These are phyloP conservation scores for Patella caerulea DNA, from an alignment of 2,888 invertebrate genomes.

Conservation along the genomic window DNA sequence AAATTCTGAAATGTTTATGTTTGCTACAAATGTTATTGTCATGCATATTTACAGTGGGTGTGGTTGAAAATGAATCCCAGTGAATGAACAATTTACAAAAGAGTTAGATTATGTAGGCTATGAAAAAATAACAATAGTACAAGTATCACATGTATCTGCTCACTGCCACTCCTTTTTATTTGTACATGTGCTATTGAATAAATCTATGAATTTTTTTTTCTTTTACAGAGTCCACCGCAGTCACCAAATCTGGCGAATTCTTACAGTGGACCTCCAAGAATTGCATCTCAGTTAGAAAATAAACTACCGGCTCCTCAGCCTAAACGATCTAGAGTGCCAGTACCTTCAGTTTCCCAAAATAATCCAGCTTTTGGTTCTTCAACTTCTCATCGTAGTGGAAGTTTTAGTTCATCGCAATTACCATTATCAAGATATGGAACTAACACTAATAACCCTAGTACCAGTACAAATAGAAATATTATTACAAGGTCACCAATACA, in stretches of 20 bases:
- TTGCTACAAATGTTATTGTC: too few species aligned
- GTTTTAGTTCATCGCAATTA: neutral
- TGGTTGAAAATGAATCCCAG: too few species aligned
- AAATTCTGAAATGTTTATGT: too few species aligned
- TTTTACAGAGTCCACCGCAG: slow-evolving; percentile 30
- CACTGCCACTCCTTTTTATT: too few species aligned
- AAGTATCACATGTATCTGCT: too few species aligned
- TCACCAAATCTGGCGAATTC: slow-evolving; percentile 23
- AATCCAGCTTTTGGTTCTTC: slow-evolving; percentile 43
- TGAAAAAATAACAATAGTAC: too few species aligned
- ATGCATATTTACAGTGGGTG: too few species aligned
- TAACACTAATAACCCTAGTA: too few species aligned
- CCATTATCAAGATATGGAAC: neutral
- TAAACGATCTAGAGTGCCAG: slow-evolving; percentile 22
- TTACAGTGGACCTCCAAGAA: slow-evolving; percentile 6
- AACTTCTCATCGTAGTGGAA: slow-evolving; percentile 26
- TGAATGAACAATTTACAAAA: too few species aligned
- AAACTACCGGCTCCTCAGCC: slow-evolving; percentile 21
- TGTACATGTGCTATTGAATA: neutral
- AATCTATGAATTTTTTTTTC: neutral
- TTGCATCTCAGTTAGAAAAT: slow-evolving; percentile 6
- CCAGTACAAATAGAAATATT: too few species aligned
- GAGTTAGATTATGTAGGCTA: too few species aligned
- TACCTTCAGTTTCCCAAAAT: neutral
- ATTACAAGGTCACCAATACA: too few species aligned